Percentiles rank a stretch among this genome's conserved stretches.
Evolutionary conservation across 2,888 invertebrate genomes (phyloP).

Genomic region (Platycnemis pennipes): DNA sequence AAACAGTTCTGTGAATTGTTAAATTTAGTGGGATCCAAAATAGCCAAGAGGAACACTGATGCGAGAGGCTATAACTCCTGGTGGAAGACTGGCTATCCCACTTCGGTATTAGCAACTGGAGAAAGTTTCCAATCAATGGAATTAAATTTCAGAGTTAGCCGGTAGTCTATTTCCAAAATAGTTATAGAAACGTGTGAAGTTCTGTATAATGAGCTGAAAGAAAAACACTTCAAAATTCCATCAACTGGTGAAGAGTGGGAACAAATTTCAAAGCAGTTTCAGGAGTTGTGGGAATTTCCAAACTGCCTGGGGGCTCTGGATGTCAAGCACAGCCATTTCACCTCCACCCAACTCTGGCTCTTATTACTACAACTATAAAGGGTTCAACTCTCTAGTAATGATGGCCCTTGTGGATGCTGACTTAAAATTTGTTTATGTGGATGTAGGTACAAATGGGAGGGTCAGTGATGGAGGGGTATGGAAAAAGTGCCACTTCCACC

Average conservation of each 20-base stretch:
- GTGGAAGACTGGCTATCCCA: too few species aligned
- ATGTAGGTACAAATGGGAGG: conserved; percentile 72
- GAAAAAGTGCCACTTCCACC: conserved; percentile 69
- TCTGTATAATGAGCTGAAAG: conserved; percentile 79
- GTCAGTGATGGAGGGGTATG: conserved; percentile 72
- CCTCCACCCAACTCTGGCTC: conserved; percentile 73
- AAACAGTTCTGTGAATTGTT: too few species aligned
- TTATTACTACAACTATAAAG: conserved; percentile 74
- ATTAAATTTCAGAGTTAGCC: neutral
- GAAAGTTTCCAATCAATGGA: neutral
- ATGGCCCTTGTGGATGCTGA: conserved; percentile 73
- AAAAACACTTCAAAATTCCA: conserved; percentile 74
- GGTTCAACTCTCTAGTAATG: conserved; percentile 73
- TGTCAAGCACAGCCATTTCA: conserved; percentile 74
- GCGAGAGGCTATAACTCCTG: too few species aligned
- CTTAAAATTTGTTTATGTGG: conserved; percentile 72
- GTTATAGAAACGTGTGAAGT: conserved; percentile 82
- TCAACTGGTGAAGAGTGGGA: conserved; percentile 72
- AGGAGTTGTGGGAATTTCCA: conserved; percentile 73
- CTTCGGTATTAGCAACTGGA: neutral
- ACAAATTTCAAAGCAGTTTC: conserved; percentile 71
- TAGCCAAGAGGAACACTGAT: too few species aligned
- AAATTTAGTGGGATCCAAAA: too few species aligned
- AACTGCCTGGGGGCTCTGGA: conserved; percentile 73
- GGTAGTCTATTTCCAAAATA: conserved; percentile 76